Conservation (phyloP, 2,888 invertebrate genomes). For the Rugalucina vietnamica region DNA sequence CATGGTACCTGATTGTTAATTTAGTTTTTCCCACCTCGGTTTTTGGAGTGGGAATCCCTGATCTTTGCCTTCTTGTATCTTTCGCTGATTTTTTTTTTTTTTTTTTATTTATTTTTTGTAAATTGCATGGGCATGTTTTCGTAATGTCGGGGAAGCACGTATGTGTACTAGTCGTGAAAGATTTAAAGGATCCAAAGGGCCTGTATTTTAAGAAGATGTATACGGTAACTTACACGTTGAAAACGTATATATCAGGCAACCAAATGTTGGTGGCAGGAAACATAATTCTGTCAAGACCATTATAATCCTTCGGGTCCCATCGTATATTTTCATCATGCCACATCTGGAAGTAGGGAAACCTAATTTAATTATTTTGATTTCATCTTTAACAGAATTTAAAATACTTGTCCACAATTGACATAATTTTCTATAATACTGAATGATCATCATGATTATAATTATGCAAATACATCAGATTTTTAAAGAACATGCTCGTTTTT, state of each 20-base stretch:
- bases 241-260: constrained; percentile 83
- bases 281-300: constrained; percentile 71
- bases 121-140: neutral
- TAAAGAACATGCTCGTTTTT: too few species aligned
- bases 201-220: neutral
- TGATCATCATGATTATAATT: too few species aligned
- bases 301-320: constrained; percentile 76
- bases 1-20: too few species aligned
- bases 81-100: neutral
- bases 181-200: neutral
- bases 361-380: too few species aligned
- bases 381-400: too few species aligned
- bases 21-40: too few species aligned
- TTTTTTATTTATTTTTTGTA: neutral
- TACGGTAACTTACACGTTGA: constrained; percentile 77
- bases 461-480: too few species aligned
- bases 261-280: constrained; percentile 78
- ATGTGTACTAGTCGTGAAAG: neutral
- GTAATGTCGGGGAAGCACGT: neutral
- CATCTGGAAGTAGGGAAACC: constrained; percentile 75
- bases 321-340: constrained; percentile 78
- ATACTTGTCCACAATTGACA: too few species aligned
- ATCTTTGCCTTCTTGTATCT: neutral
- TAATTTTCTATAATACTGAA: too few species aligned
- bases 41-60: too few species aligned